Base-by-base conservation (phyloP, 2,113 vertebrate genomes). In the Pheucticus melanocephalus region DNA sequence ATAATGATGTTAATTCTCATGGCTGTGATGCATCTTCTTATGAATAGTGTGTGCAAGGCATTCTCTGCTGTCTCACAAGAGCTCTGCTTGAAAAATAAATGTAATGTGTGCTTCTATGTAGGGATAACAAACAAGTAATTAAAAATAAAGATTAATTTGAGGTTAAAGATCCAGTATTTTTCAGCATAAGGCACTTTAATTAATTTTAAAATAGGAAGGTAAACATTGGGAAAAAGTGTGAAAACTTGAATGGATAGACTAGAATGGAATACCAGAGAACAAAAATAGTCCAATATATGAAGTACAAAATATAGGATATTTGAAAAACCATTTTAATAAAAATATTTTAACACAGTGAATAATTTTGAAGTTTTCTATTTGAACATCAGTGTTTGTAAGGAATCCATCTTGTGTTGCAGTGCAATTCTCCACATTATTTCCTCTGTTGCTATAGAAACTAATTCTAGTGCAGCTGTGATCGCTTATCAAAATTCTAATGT, bases 381-480 rank as follows among this genome's bases (percentile, higher is more conserved):
- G 95, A 97, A 95, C 95, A 94, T 88, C 86, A 70, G 71, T 96
- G 59, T 98, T 98, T 97, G 92, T 95, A 95, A 98, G 97, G 97
- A 98, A 97, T 97, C 97, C 92, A 98, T 98, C 97, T 98, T 98
- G 94, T 96, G 92, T 97, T 98, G 97, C 97, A 94, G 95, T 97
- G 96, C 96, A 97, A 27, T 98, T 98, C 97, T 98, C 96, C 96
- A 97, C 94, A 98, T 98, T 98, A 98, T 98, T 98, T 98, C 97
- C 97, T 96, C 95, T 97, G 98, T 98, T 98, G 98, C 98, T 98
- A 98, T 98, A 98, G 98, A 98, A 98, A 98, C 98, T 98, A 98
- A 98, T 98, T 98, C 97, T 98, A 95, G 95, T 98, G 97, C 98
- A 98, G 98, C 98, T 98, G 98, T 98, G 98, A 98, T 98, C 96